These are phyloP conservation scores for Enteromius thamalakanensis DNA, from an alignment of 2,797 vertebrate species.

Conservation along the genomic window DNA sequence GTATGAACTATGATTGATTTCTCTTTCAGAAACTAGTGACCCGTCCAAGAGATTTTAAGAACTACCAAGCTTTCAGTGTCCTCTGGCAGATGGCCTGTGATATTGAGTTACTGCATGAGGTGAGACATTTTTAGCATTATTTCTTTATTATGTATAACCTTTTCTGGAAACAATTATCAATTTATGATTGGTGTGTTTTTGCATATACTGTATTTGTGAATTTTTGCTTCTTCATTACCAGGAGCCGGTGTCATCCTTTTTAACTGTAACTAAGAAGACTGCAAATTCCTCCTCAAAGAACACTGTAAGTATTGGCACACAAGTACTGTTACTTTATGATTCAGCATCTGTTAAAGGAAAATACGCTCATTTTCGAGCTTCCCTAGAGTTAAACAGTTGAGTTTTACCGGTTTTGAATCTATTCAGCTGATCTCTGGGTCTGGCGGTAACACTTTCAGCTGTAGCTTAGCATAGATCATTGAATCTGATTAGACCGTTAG, in stretches of 20 bases:
- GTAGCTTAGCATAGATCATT: too few species aligned
- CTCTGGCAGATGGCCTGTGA: conserved; percentile 89
- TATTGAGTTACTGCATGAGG: conserved; percentile 87
- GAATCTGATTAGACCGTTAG: too few species aligned
- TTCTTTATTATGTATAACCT: not conserved
- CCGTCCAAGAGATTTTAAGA: conserved; percentile 69
- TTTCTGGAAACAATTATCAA: not conserved
- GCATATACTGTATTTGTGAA: not conserved
- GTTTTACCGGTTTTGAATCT: too few species aligned
- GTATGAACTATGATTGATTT: conserved; percentile 14
- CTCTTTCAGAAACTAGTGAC: conserved; percentile 79
- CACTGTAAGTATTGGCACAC: conserved; percentile 70
- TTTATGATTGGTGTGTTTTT: not conserved
- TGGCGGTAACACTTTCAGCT: too few species aligned
- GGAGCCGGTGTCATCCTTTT: conserved; percentile 88
- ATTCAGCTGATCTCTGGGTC: too few species aligned
- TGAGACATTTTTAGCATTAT: conserved; percentile 59
- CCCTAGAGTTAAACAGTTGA: too few species aligned
- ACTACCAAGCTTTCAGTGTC: conserved; percentile 82
- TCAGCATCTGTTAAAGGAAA: not conserved
- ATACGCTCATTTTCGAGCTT: too few species aligned
- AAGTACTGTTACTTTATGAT: not conserved
- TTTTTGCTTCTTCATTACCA: conserved; percentile 62
- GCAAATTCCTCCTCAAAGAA: conserved; percentile 54
- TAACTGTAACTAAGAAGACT: conserved; percentile 66